phyloP scores from a whole-genome alignment of 2,888 invertebrate species.

The Oegoconia quadripuncta region DNA sequence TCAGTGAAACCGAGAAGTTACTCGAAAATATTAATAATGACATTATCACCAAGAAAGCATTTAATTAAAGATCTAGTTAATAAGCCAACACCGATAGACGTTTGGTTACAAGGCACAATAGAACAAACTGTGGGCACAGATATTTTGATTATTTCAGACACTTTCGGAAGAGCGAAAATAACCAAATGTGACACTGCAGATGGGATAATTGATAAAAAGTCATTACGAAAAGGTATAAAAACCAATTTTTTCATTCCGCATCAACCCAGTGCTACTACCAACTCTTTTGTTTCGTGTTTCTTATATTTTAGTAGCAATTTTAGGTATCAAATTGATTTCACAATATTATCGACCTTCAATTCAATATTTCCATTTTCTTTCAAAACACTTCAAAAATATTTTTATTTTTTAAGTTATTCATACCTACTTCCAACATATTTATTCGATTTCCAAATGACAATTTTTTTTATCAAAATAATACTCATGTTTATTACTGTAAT shows the following conservation, averaged over 20 bases:
- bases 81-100: slow-evolving; percentile 51
- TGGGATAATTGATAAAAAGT: slow-evolving; percentile 54
- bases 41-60: slow-evolving; percentile 54
- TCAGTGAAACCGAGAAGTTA: not conserved
- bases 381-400: no score
- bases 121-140: slow-evolving; percentile 65
- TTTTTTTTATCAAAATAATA: no score
- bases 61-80: slow-evolving; percentile 54
- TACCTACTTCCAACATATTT: no score
- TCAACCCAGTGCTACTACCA: not conserved
- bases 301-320: no score
- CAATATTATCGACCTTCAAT: no score
- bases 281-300: not conserved
- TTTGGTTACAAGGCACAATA: slow-evolving; percentile 72
- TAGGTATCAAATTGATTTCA: no score
- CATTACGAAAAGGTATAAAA: slow-evolving; percentile 62
- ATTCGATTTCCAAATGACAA: no score
- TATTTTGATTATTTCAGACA: slow-evolving; percentile 64
- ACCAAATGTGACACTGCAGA: slow-evolving; percentile 63
- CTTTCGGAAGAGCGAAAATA: slow-evolving; percentile 60
- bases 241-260: no score
- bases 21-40: slow-evolving; percentile 34
- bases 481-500: no score
- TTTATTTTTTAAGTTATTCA: no score
- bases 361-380: no score